A percentile compares a stretch with the other conserved stretches of the same genome.
Conservation (phyloP, 37 sponge, comb jelly and placozoan species). For the Beroe ovata region DNA sequence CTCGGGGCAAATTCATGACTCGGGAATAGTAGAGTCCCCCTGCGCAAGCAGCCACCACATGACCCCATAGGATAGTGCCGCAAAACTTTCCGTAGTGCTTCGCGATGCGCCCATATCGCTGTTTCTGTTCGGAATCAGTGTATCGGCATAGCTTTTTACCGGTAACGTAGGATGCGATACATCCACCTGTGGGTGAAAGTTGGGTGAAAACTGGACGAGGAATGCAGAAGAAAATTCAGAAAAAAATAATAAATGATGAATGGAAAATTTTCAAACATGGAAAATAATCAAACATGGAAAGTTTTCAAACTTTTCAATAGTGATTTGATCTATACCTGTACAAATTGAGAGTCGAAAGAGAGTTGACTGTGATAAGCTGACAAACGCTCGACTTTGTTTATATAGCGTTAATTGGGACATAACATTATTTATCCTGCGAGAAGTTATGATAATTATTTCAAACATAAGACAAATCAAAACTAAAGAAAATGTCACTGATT, state of each 20-base stretch:
- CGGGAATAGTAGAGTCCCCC: neutral
- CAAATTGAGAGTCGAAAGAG: neutral
- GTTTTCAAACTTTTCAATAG: too few species aligned
- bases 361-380: neutral
- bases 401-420: slow-evolving; percentile 8
- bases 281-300: too few species aligned
- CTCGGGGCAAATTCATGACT: neutral
- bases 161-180: neutral
- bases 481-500: too few species aligned
- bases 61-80: slow-evolving; percentile 20
- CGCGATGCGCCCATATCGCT: neutral
- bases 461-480: too few species aligned
- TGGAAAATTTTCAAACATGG: too few species aligned
- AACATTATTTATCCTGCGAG: too few species aligned
- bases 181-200: neutral
- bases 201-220: too few species aligned
- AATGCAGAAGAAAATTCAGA: too few species aligned
- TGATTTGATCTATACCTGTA: neutral
- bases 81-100: slow-evolving; percentile 26
- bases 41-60: neutral
- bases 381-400: slow-evolving; percentile 40
- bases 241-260: too few species aligned
- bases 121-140: neutral
- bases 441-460: too few species aligned
- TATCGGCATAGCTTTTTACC: slow-evolving; percentile 18